These are phyloP conservation scores for Ceyx erithaca DNA, from an alignment of 2,797 vertebrate species.

Conservation along the genomic window DNA sequence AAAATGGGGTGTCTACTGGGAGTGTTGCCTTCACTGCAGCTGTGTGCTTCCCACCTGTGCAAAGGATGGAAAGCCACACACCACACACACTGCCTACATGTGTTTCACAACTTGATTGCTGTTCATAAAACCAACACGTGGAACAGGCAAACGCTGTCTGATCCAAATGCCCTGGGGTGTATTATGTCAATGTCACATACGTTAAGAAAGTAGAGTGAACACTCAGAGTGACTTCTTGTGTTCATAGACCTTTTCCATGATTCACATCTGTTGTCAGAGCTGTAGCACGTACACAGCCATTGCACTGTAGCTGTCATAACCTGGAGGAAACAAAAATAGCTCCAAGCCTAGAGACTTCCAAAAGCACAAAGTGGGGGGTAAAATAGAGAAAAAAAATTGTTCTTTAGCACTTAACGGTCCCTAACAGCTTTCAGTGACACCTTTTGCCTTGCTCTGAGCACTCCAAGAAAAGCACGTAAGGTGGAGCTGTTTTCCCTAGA, in stretches of 20 bases:
- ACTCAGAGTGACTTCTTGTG: not conserved
- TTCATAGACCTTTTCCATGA: not conserved
- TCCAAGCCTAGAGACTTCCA: not conserved
- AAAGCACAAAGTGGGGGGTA: not conserved
- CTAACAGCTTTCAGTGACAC: not conserved
- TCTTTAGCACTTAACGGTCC: not conserved
- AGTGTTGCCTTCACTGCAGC: accelerated
- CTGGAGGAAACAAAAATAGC: not conserved
- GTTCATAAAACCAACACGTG: slow-evolving; percentile 19
- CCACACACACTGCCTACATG: not conserved
- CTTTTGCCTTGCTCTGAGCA: not conserved
- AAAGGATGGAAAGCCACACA: not conserved
- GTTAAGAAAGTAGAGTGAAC: not conserved
- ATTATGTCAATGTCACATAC: slow-evolving; percentile 28
- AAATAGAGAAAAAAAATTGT: not conserved
- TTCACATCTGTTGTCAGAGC: not conserved
- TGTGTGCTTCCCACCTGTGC: not conserved
- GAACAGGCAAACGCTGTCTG: not conserved
- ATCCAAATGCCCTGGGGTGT: not conserved
- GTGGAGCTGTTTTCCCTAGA: not conserved
- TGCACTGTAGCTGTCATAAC: not conserved
- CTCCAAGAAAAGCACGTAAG: not conserved
- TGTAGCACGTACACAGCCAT: accelerated
- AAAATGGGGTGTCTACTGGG: accelerated
- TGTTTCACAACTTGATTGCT: slow-evolving; percentile 20